Conservation (phyloP, 2,113 vertebrate species). For the Gracilinanus agilis region DNA sequence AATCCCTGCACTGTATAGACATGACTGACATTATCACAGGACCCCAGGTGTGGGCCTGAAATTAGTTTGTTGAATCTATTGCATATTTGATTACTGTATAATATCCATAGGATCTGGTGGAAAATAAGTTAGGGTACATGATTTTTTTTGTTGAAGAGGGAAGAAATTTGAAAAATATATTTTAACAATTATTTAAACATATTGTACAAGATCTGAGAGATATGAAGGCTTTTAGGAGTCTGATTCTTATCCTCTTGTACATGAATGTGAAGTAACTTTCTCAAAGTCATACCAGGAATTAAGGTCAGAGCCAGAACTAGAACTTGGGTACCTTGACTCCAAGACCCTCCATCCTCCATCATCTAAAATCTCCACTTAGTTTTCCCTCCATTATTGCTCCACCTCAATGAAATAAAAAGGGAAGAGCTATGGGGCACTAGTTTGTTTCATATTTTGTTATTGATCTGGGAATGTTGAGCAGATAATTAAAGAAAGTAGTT, state of each 20-base stretch:
- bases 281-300: background rate
- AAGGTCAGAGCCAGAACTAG: background rate
- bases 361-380: background rate
- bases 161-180: background rate
- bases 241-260: background rate
- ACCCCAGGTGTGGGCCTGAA: constrained; percentile 90
- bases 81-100: constrained; percentile 90
- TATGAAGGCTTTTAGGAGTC: background rate
- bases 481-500: background rate
- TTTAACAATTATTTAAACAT: background rate
- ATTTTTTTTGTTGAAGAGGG: background rate
- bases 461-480: background rate
- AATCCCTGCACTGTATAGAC: constrained; percentile 78
- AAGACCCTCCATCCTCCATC: background rate
- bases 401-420: background rate
- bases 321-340: background rate
- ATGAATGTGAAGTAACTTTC: background rate
- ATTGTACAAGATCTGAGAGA: background rate
- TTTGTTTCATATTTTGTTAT: background rate
- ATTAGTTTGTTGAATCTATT: constrained; percentile 88
- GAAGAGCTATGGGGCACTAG: background rate
- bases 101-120: constrained; percentile 65
- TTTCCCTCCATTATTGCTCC: background rate
- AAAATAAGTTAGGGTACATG: background rate
- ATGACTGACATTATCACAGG: constrained; percentile 84